These are phyloP conservation scores for Stenchaetothrips biformis DNA, from an alignment of 2,888 invertebrate genomes.

Conservation along the genomic window DNA sequence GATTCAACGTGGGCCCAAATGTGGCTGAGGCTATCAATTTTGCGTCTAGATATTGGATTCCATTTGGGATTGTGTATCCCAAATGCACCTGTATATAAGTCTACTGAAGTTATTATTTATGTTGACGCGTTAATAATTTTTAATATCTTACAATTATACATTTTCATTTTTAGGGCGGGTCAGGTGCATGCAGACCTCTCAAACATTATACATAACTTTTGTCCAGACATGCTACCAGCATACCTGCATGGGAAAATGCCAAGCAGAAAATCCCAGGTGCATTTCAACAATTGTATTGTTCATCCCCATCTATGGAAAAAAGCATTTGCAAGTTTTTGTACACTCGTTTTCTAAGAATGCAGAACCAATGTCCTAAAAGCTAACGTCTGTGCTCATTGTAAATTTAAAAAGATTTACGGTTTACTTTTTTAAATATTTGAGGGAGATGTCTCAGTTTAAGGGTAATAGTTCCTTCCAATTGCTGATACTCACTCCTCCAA, in stretches of 20 bases:
- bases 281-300: constrained; percentile 4
- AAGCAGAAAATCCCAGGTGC: neutral
- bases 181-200: neutral
- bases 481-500: no score
- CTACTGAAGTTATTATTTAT: neutral
- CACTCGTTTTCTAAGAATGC: neutral
- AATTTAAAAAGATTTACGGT: no score
- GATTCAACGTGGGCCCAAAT: neutral
- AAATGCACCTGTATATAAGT: constrained; percentile 2
- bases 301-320: neutral
- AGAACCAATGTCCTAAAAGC: neutral
- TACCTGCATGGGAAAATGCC: neutral
- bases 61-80: constrained; percentile 2
- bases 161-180: neutral
- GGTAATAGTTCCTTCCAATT: no score
- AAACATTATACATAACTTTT: neutral
- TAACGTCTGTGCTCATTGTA: no score
- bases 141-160: neutral
- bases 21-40: neutral
- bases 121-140: neutral
- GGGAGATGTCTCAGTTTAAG: no score
- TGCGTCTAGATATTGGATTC: neutral
- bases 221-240: neutral
- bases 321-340: neutral
- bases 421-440: no score